Evolutionary conservation across 2,888 invertebrate species (phyloP).

Genomic region (Drosophila stalkeri): DNA sequence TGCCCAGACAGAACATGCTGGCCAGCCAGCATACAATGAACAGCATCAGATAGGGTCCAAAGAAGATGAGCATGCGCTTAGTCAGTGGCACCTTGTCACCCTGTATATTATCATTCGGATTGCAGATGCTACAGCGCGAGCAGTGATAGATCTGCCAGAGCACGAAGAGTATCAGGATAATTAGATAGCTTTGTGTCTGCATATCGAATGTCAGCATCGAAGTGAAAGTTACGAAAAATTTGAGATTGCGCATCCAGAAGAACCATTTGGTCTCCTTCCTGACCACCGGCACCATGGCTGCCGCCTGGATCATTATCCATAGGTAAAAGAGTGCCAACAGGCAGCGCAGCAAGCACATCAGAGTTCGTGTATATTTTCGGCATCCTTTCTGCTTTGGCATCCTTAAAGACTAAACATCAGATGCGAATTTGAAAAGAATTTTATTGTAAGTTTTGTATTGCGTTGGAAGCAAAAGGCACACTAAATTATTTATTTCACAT

Average conservation of each 20-base stretch:
- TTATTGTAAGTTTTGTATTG: not conserved
- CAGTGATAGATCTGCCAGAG: constrained; percentile 8
- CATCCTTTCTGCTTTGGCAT: constrained; percentile 3
- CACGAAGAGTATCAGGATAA: not conserved
- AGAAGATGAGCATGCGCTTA: not conserved
- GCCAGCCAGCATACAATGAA: constrained; percentile 11
- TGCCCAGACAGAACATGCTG: not conserved
- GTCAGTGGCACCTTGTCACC: not conserved
- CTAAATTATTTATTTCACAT: not conserved
- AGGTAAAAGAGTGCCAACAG: not conserved
- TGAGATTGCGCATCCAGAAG: not conserved
- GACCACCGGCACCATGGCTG: constrained; percentile 23
- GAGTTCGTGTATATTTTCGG: not conserved
- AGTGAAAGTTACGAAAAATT: not conserved
- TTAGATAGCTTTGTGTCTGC: not conserved
- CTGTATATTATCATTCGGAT: not conserved
- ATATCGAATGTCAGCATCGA: not conserved
- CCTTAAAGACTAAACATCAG: not conserved
- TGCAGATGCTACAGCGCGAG: constrained; percentile 25
- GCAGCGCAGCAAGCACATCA: constrained; percentile 1
- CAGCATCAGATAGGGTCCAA: constrained; percentile 12
- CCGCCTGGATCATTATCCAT: constrained; percentile 24
- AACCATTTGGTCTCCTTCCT: too few species aligned
- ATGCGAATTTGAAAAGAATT: not conserved
- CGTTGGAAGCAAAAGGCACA: not conserved